Evolutionary conservation across 2,113 vertebrate genomes (phyloP).

Genomic region (Onychorhynchus coronatus): DNA sequence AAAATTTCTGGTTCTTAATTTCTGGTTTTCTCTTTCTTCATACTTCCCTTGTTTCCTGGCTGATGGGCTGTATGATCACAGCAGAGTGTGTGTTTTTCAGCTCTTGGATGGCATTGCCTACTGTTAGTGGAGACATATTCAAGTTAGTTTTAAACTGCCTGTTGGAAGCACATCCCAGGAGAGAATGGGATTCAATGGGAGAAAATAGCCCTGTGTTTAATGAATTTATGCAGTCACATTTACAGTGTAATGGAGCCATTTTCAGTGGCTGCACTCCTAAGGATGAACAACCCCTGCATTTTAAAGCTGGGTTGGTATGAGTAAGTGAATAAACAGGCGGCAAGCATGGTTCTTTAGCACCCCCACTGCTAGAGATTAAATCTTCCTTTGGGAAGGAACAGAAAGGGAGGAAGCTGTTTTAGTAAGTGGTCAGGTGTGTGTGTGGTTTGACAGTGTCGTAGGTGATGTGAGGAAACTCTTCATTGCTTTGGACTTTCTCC

Average conservation of each 20-base stretch:
- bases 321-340: neutral
- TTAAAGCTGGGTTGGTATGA: neutral
- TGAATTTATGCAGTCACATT: neutral
- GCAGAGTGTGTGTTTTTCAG: accelerated
- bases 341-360: neutral
- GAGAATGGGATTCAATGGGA: neutral
- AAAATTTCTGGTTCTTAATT: neutral
- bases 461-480: neutral
- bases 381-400: neutral
- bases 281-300: neutral
- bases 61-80: neutral
- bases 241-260: neutral
- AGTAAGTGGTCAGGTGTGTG: neutral
- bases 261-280: neutral
- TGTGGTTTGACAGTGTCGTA: neutral
- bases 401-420: neutral
- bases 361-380: neutral
- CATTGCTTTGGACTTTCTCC: neutral
- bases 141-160: neutral
- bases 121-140: neutral
- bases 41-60: neutral
- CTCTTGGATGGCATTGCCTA: neutral
- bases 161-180: neutral
- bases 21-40: neutral
- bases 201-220: neutral